These are phyloP conservation scores for Mythimna vitellina DNA, from an alignment of 2,888 invertebrate species.

Conservation along the genomic window DNA sequence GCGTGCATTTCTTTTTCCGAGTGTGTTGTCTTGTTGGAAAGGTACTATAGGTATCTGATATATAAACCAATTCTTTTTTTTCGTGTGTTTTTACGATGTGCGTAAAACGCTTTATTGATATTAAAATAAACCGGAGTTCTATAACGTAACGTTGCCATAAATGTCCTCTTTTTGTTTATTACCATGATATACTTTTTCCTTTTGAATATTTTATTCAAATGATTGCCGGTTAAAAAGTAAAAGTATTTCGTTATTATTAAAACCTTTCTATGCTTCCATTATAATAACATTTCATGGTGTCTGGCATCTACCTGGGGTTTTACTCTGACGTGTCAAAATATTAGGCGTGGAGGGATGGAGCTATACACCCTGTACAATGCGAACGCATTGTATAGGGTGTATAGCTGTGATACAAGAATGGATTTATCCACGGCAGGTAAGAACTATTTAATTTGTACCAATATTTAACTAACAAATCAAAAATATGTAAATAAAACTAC, in stretches of 20 bases:
- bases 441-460: too few species aligned
- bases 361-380: too few species aligned
- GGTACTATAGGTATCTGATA: not conserved
- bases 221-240: slow-evolving; percentile 20
- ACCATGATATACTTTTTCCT: slow-evolving; percentile 21
- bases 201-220: slow-evolving; percentile 36
- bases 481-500: too few species aligned
- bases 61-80: slow-evolving; percentile 11
- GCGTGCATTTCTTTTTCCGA: slow-evolving; percentile 50
- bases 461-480: too few species aligned
- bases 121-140: slow-evolving; percentile 34
- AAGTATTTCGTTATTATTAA: slow-evolving; percentile 26
- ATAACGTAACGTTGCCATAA: slow-evolving; percentile 30
- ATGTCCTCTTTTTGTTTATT: slow-evolving; percentile 40
- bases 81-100: slow-evolving; percentile 40
- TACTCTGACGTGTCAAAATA: too few species aligned
- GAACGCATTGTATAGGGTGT: too few species aligned
- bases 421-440: too few species aligned
- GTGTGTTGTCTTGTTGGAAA: slow-evolving; percentile 26
- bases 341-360: too few species aligned
- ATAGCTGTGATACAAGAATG: too few species aligned
- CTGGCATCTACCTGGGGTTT: not conserved
- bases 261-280: not conserved
- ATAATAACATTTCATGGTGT: slow-evolving; percentile 4
- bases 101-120: slow-evolving; percentile 49